Percentiles rank a stretch among this genome's conserved stretches.
These are phyloP conservation scores for Tipula helvola DNA, from an alignment of 2,888 invertebrate species.

Conservation along the genomic window DNA sequence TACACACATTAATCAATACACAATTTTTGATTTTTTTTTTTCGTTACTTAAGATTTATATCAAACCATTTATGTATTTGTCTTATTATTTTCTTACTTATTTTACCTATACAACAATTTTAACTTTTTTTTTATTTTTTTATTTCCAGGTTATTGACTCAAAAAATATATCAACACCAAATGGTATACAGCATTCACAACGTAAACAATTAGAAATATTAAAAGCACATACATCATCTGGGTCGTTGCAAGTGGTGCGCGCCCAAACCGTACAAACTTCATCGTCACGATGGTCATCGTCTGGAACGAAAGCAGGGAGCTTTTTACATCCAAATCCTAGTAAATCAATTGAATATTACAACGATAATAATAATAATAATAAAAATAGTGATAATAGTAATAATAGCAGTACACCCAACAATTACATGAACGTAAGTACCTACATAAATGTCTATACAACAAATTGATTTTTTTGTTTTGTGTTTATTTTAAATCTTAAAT, in stretches of 20 bases:
- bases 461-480: background rate
- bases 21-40: background rate
- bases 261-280: conserved; percentile 37
- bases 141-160: conserved; percentile 34
- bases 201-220: conserved; percentile 51
- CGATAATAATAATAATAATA: background rate
- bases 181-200: conserved; percentile 34
- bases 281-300: conserved; percentile 28
- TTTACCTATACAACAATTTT: conserved; percentile 9
- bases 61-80: background rate
- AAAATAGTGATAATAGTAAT: background rate
- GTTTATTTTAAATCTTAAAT: background rate
- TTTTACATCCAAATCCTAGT: background rate
- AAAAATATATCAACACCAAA: conserved; percentile 36
- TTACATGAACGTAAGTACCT: background rate
- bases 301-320: background rate
- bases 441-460: background rate
- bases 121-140: conserved; percentile 18
- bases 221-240: conserved; percentile 52
- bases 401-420: background rate
- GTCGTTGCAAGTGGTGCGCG: conserved; percentile 57
- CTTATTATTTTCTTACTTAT: background rate
- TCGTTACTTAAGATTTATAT: background rate
- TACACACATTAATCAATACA: background rate
- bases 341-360: background rate